Base-by-base conservation (phyloP, 2,113 vertebrate genomes). In the Eretmochelys imbricata region DNA sequence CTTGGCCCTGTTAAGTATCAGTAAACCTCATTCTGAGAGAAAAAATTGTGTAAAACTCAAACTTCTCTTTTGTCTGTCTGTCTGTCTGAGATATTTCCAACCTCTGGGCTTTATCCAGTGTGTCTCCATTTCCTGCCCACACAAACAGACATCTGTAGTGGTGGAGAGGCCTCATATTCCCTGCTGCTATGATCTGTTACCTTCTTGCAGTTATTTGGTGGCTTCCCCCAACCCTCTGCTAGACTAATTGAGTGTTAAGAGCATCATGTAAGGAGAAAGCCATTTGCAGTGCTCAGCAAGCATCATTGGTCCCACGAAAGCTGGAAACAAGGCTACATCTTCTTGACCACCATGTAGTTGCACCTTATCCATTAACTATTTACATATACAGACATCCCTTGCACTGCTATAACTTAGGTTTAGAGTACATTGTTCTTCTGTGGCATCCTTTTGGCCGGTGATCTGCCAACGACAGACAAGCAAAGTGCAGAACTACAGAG, bases 381-480 rank as follows among this genome's bases (percentile, higher is more conserved):
- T 24, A 59, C 1, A n/a, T 62, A 78, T 80, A 2, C 1, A 3
- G 57, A 10, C 0, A 0, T 75, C 72, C 3, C 84, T 69, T 84
- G 49, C 1, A 1, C 54, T 62, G 51, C n/a, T 2, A 8, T 29
- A 55, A 29, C 51, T 90, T 65, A 48, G 53, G 91, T 87, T 72
- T 24, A 6, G 1, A 55, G 2, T 78, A 80, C 10, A 62, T 1
- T 3, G 51, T 80, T 91, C 4, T 62, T 89, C 24, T 6, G 10
- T 1, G 2, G 6, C 49, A 35, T 19, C 16, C 35, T 82, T 82
- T 57, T 57, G 13, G 17, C 53, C 81, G 35, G 22, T n/a, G 20
- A 79, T 25, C 51, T 55, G 27, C 50, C 86, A 20, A 80, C 10
- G 10, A 76, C 42, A 46, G 72, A 27, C 42, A 12, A 25, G 10